Evolutionary conservation across 2,888 invertebrate species (phyloP).

Genomic region (Epinotia bilunana): DNA sequence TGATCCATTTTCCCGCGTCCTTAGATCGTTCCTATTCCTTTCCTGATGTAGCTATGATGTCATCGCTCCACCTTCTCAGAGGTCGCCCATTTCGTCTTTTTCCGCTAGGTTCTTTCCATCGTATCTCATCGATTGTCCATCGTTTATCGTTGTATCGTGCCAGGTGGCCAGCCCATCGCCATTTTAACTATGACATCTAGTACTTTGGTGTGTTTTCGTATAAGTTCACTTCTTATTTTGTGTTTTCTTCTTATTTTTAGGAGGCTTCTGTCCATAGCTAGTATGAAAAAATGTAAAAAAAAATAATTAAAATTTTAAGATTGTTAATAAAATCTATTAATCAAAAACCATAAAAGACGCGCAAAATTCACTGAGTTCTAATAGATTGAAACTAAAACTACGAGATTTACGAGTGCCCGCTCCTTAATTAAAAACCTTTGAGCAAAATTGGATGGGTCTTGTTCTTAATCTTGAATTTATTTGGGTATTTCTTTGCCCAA

Average conservation of each 20-base stretch:
- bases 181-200: too few relatives aligned
- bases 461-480: slow-evolving; percentile 65
- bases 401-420: slow-evolving; percentile 54
- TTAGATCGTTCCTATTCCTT: not conserved
- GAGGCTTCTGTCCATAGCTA: too few relatives aligned
- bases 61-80: not conserved
- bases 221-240: too few relatives aligned
- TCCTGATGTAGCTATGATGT: not conserved
- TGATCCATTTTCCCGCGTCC: too few relatives aligned
- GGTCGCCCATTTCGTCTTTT: too few relatives aligned
- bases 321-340: not conserved
- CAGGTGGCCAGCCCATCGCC: too few relatives aligned
- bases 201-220: too few relatives aligned
- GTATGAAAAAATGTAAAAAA: not conserved
- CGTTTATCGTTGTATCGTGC: too few relatives aligned
- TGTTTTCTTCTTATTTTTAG: too few relatives aligned
- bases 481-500: slow-evolving; percentile 67
- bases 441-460: slow-evolving; percentile 61
- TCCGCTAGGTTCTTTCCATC: too few relatives aligned
- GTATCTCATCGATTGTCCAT: too few relatives aligned
- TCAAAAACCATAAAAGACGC: not conserved
- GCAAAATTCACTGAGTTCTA: slow-evolving; percentile 11
- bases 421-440: slow-evolving; percentile 65
- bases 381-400: slow-evolving; percentile 48
- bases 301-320: not conserved